Evolutionary conservation across 2,113 vertebrate genomes (phyloP), one percentile per base, ranked within the genome.

Genomic region (Channa maculata): DNA sequence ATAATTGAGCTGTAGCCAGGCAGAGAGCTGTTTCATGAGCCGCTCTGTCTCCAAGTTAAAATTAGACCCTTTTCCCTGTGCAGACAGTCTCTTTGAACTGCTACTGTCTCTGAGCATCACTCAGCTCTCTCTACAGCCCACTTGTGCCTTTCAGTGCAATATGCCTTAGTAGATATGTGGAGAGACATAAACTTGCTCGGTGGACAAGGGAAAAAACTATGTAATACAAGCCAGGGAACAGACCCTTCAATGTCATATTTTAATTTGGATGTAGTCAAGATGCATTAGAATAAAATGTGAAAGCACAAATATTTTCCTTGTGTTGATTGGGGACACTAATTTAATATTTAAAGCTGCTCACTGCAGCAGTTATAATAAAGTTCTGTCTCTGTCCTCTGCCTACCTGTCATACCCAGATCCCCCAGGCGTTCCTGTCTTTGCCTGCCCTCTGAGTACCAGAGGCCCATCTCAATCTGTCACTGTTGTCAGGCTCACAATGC

Each of bases 1-100:
- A 94, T 94, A 92, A 94, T 92, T 93, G 87, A 92, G 88, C 65
- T 80, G 82, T 77, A 89, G 90, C 86, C 86, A 83, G 77, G 81
- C 85, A 46, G 80, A 84, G 83, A 89, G 87, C 86, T 64, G 87
- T 85, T 91, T 92, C 89, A 86, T 71, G 87, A 90, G 89, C 80
- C 79, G 75, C 82, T 88, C 88, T 87, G 84, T 90, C 89, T 91
- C 89, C 60, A 55, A 91, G 89, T 90, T 93, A 91, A 92, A 92
- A 92, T 91, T 92, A 91, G 90, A 88, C 75, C 67, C 72, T 89
- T 87, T 81, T 91, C 79, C 84, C 84, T 64, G 50, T 55, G 77
- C 85, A 89, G 85, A 90, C 88, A 71, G 78, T 83, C 87, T 86
- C 85, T 91, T 91, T 93, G 88, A 93, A 89, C 85, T 73, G 67